These are phyloP conservation scores for Delphinapterus leucas DNA, from an alignment of 2,113 vertebrate genomes.

Conservation along the genomic window DNA sequence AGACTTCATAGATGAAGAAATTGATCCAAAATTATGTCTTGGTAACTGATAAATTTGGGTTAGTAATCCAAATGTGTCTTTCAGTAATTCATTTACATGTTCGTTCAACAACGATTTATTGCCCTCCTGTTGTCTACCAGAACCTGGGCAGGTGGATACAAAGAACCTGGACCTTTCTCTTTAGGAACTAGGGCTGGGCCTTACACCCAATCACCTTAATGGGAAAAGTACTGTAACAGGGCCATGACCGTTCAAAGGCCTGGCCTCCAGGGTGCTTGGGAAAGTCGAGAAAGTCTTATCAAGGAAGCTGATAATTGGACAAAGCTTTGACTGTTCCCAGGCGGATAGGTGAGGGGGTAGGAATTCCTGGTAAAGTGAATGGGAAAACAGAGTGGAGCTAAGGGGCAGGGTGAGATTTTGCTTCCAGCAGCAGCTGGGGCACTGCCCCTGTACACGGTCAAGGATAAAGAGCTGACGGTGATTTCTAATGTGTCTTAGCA, in stretches of 20 bases:
- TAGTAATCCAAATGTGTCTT: background rate
- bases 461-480: background rate
- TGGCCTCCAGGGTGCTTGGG: background rate
- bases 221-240: background rate
- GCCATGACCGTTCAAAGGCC: background rate
- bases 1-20: background rate
- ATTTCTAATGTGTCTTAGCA: background rate
- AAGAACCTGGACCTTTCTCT: background rate
- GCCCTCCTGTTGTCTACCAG: background rate
- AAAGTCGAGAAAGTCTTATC: background rate
- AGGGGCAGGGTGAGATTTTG: accelerated
- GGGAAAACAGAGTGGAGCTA: background rate
- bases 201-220: background rate
- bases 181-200: background rate
- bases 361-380: background rate
- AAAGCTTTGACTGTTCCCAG: background rate
- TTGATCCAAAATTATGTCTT: background rate
- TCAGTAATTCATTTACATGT: background rate
- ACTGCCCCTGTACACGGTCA: accelerated
- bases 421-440: accelerated
- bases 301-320: background rate
- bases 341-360: background rate
- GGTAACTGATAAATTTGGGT: background rate
- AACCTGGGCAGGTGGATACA: background rate
- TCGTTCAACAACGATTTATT: background rate